Evolutionary conservation across 2,113 vertebrate genomes (phyloP), one percentile per base, ranked within the genome.

Genomic region (Rhinolophus ferrumequinum): DNA sequence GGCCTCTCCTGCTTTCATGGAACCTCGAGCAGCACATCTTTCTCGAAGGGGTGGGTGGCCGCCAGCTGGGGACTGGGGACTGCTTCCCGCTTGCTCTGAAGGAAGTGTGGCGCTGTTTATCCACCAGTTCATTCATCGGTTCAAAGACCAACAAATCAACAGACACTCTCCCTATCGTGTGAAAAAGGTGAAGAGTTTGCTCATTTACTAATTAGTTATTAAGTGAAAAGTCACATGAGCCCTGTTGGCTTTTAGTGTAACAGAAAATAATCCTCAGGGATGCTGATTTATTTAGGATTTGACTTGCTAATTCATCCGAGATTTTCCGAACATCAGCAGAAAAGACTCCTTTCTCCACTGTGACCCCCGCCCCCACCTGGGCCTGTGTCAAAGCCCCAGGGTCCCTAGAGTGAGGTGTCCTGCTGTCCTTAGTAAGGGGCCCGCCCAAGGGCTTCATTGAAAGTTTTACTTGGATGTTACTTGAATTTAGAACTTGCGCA

Each of bases 171-270:
- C 26, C 44, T 47, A 66, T 35, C 30, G 8, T 8, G 58, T 6
- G 47, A 28, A 70, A 60, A 35, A 35, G 26, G 18, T 6, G 18
- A 33, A 52, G 50, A 11, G 19, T 60, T 73, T 82, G 69, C 56
- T 85, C 2, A 38, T 66, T 76, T 56, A 67, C 66, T 26, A 66
- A 26, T 79, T 22, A 44, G 12, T 50, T 70, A 28, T 69, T 54
- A 54, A 83, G 64, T 44, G 22, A 77, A 77, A 56, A 52, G 64
- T 33, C 54, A 60, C 85, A 41, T 14, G 38, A 76, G 18, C 60
- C 60, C 85, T 18, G 6, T n/a, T 93, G 70, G 47, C n/a, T 96
- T 93, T 94, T 77, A n/a, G 47, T 38, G 52, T 30, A 8, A 5
- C 7, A 8, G 66, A 83, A 76, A 58, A 9, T 8, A 14, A 9